These are phyloP conservation scores for Loripinus fragilis DNA, from an alignment of 2,888 invertebrate species.

Conservation along the genomic window DNA sequence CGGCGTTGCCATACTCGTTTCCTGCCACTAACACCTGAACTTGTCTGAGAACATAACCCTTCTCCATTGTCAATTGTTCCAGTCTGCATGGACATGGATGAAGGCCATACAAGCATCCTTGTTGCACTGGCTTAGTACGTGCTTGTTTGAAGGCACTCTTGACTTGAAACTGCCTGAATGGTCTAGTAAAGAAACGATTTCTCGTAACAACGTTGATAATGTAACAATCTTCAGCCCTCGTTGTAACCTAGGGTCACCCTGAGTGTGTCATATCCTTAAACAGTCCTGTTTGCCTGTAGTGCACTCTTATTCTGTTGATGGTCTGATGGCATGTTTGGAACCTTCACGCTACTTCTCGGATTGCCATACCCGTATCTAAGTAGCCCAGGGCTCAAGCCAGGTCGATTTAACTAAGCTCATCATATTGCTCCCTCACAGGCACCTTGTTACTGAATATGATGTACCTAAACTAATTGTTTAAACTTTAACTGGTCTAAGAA, in stretches of 20 bases:
- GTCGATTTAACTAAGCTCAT: too few relatives aligned
- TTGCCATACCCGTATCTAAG: neutral
- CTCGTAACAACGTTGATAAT: neutral
- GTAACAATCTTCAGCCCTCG: neutral
- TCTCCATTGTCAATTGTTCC: neutral
- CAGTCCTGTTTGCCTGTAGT: constrained; percentile 1
- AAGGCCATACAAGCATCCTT: neutral
- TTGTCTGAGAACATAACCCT: constrained; percentile 21
- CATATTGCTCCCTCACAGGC: too few relatives aligned
- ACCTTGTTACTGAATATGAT: neutral
- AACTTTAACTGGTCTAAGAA: neutral
- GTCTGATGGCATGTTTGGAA: constrained; percentile 3
- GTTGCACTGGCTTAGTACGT: neutral
- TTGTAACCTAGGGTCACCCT: neutral
- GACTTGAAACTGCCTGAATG: neutral
- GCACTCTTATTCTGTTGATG: neutral
- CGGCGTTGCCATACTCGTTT: neutral
- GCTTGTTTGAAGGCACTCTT: constrained; percentile 3
- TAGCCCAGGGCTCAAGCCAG: neutral
- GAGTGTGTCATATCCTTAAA: neutral
- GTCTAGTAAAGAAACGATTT: neutral
- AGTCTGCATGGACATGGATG: neutral
- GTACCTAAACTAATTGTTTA: neutral
- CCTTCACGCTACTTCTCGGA: neutral
- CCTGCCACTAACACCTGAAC: neutral